Conservation (phyloP, 2,797 vertebrate species). For the Pangasius mekongensis region DNA sequence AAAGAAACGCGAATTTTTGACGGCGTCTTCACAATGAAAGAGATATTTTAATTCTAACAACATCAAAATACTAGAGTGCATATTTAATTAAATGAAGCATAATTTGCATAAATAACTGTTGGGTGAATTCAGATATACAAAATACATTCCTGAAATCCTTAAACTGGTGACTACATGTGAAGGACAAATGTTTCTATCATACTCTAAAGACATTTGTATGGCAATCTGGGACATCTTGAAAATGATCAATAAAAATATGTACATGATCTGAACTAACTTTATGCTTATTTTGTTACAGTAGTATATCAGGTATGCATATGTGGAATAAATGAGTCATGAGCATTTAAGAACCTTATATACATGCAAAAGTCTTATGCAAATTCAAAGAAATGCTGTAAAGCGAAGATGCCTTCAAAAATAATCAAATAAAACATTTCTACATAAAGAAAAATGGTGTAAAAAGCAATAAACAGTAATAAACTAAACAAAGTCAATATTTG, state of each 20-base stretch:
- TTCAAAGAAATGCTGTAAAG: background rate
- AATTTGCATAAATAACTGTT: no score
- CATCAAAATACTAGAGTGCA: no score
- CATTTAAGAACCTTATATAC: background rate
- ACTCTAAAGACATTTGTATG: background rate
- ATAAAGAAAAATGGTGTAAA: no score
- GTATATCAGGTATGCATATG: background rate
- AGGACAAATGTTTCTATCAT: background rate
- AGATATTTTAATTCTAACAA: no score
- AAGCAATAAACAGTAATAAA: no score
- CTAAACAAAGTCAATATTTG: background rate
- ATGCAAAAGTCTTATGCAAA: background rate
- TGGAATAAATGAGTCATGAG: background rate
- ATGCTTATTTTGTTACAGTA: background rate
- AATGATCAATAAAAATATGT: background rate
- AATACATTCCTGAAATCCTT: no score
- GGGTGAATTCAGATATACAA: background rate
- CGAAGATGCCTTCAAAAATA: background rate
- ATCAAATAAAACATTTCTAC: background rate
- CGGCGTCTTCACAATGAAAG: background rate
- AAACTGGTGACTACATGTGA: background rate
- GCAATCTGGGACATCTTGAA: background rate
- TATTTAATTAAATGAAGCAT: no score
- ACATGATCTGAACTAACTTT: background rate
- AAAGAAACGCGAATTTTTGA: background rate